Base-by-base conservation (phyloP, 2,113 vertebrate genomes). In the Uria aalge region DNA sequence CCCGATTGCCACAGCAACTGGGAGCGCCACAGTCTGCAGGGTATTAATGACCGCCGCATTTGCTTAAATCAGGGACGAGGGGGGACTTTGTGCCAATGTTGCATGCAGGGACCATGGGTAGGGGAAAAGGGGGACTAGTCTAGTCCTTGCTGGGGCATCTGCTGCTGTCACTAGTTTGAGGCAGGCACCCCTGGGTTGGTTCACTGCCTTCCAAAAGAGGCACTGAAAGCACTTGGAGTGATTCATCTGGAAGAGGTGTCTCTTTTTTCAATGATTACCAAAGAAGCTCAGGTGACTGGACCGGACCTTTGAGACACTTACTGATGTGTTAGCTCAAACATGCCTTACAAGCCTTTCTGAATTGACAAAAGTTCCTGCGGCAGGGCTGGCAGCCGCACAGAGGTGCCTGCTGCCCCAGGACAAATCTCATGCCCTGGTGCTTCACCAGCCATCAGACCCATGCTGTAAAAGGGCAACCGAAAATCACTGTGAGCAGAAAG, bases 11-110 rank as follows among this genome's bases (percentile, higher is more conserved):
- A 16, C 20, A 36, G 55, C 8, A 56, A 7, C 22, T 56, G 19
- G 34, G 27, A 56, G 8, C 26, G 21, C 40, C 71, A 24, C 36
- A 19, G 15, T 36, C 59, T 57, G 34, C 26, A 56, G 7, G 16
- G 2, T 24, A 27, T 72, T 72, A 50, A 43, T 56, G 34, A 34
- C 32, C 5, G 11, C 15, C 41, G 8, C 18, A 50, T 19, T 66
- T 34, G 12, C 1, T 0, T 47, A 57, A 79, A n/a, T 10, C 14
- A 20, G n/a, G 3, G 2, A 15, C 0, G 1, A 48, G 8, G 7
- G 1, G 5, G 6, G 1, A 22, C 10, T 72, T 52, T 7, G 11
- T 72, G 34, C 15, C 11, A 29, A 8, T 34, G 22, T 29, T 62
- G 30, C 26, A 23, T 9, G 8, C 6, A 14, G 12, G 8, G 20